phyloP scores from a whole-genome alignment of 2,888 invertebrate genomes.

The Tetragonisca angustula region DNA sequence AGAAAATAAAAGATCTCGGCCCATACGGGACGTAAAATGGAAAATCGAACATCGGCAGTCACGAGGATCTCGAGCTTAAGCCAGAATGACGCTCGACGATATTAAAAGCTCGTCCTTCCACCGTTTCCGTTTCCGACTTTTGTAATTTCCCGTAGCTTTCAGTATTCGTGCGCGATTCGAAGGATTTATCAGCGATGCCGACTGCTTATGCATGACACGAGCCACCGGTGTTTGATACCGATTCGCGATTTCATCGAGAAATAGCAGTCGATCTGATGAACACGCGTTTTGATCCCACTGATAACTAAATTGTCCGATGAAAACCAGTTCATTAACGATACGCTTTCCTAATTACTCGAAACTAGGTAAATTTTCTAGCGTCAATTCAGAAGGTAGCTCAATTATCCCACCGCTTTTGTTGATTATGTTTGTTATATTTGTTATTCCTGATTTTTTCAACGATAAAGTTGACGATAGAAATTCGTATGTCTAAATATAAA shows the following conservation, averaged over 20 bases:
- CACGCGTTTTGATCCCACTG: neutral
- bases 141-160: conserved; percentile 83
- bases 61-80: conserved; percentile 65
- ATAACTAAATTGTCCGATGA: neutral
- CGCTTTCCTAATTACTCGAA: no score
- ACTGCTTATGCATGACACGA: conserved; percentile 42
- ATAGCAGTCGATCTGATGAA: neutral
- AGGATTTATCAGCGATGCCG: conserved; percentile 66
- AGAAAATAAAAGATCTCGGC: conserved; percentile 54
- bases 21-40: conserved; percentile 45
- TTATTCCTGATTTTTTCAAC: neutral
- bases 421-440: neutral
- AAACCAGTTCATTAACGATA: neutral
- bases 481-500: neutral
- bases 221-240: conserved; percentile 37
- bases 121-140: conserved; percentile 83
- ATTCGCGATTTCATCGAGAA: conserved; percentile 48
- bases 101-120: conserved; percentile 82
- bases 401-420: neutral
- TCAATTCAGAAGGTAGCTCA: neutral
- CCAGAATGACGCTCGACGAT: conserved; percentile 75
- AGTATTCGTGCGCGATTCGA: conserved; percentile 64
- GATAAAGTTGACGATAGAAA: neutral
- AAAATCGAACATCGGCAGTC: conserved; percentile 68
- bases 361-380: neutral